phyloP scores from a whole-genome alignment of 2,888 invertebrate genomes.

The Spialia ferax region DNA sequence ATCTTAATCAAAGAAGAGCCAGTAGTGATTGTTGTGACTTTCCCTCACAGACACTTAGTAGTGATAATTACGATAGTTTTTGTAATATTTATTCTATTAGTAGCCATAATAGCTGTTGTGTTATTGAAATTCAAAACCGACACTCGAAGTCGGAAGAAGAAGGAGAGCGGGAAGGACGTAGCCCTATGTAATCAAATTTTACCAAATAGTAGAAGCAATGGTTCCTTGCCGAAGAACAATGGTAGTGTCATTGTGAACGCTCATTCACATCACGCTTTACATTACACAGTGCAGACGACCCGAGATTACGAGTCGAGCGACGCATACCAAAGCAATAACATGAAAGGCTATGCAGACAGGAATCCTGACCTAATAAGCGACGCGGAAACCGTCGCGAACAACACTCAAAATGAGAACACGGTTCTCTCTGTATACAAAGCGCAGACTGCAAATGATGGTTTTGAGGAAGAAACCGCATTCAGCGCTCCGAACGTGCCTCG shows the following conservation, averaged over 20 bases:
- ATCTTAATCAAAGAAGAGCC: slow-evolving; percentile 92
- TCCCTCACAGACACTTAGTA: slow-evolving; percentile 90
- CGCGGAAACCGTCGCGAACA: slow-evolving; percentile 88
- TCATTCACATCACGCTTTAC: slow-evolving; percentile 86
- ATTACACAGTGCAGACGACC: slow-evolving; percentile 79
- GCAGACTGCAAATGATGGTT: slow-evolving; percentile 70
- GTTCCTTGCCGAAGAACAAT: slow-evolving; percentile 85
- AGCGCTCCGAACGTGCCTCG: slow-evolving; percentile 74
- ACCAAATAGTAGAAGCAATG: slow-evolving; percentile 74
- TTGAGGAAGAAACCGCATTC: slow-evolving; percentile 79
- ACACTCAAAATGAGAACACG: slow-evolving; percentile 78
- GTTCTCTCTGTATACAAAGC: slow-evolving; percentile 78
- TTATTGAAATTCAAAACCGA: slow-evolving; percentile 85
- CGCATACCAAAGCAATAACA: slow-evolving; percentile 79
- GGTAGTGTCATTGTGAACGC: slow-evolving; percentile 84
- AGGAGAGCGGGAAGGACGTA: slow-evolving; percentile 88
- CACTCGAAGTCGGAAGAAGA: slow-evolving; percentile 81
- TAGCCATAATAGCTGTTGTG: slow-evolving; percentile 89
- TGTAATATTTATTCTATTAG: slow-evolving; percentile 88
- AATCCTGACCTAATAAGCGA: slow-evolving; percentile 94
- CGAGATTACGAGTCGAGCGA: slow-evolving; percentile 87
- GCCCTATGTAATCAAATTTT: slow-evolving; percentile 86
- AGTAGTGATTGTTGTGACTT: slow-evolving; percentile 88
- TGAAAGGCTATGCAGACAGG: slow-evolving; percentile 88
- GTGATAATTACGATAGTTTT: slow-evolving; percentile 89